Evolutionary conservation across 2,797 vertebrate genomes (phyloP).

Genomic region (Mastacembelus armatus): DNA sequence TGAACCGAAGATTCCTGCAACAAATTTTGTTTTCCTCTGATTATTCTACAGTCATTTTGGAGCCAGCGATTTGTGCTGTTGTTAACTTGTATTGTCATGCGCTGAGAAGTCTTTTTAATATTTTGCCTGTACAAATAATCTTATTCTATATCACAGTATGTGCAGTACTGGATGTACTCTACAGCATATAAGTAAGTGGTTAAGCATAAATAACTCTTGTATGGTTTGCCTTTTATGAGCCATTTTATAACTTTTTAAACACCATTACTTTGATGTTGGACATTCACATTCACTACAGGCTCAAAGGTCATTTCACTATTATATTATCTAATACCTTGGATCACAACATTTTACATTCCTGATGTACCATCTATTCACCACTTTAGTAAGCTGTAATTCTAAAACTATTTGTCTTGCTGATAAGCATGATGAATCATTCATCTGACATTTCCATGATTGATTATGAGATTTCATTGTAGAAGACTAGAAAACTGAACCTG

Average conservation of each 20-base stretch:
- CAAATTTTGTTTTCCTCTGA: too few relatives aligned
- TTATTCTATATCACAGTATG: background rate
- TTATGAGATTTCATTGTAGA: background rate
- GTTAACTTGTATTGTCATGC: background rate
- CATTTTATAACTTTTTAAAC: background rate
- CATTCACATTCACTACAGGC: background rate
- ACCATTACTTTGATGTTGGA: background rate
- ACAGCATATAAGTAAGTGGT: background rate
- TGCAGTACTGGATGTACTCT: too few relatives aligned
- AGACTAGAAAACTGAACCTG: background rate
- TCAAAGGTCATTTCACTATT: too few relatives aligned
- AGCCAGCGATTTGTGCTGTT: background rate
- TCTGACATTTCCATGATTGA: background rate
- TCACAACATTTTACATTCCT: background rate
- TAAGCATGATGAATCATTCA: background rate
- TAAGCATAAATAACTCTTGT: background rate
- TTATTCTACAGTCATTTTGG: background rate
- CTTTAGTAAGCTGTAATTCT: too few relatives aligned
- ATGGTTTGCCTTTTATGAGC: background rate
- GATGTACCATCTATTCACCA: background rate
- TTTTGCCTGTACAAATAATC: background rate
- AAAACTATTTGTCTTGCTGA: background rate
- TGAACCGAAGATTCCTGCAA: too few relatives aligned
- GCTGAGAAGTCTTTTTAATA: background rate
- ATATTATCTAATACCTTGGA: background rate